Percentiles rank a stretch among this genome's conserved stretches.
These are phyloP conservation scores for Urophycis tenuis DNA, from an alignment of 2,797 vertebrate genomes.

Conservation along the genomic window DNA sequence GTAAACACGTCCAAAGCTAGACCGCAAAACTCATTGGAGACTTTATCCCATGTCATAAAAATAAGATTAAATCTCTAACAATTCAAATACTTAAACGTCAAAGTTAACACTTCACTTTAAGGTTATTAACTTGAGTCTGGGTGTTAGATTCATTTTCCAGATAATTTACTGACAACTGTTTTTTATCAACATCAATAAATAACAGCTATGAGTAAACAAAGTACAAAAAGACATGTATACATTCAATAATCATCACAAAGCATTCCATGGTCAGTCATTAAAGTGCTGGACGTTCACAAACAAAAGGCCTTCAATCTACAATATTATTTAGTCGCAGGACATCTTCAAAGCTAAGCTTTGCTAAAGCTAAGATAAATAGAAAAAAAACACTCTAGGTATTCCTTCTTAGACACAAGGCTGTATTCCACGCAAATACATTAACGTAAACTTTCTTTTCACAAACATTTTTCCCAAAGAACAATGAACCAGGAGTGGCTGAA, in stretches of 20 bases:
- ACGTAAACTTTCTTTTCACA: neutral
- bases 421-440: neutral
- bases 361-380: too few relatives aligned
- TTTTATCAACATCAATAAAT: neutral
- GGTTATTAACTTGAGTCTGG: neutral
- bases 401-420: neutral
- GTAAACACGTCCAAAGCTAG: neutral
- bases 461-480: neutral
- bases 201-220: neutral
- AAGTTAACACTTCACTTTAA: neutral
- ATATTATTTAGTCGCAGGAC: slow-evolving; percentile 8
- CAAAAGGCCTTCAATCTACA: slow-evolving; percentile 34
- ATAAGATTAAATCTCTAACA: neutral
- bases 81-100: neutral
- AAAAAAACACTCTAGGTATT: neutral
- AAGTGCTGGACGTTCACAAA: slow-evolving; percentile 20
- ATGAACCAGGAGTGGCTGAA: neutral
- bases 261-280: slow-evolving; percentile 10
- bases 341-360: neutral
- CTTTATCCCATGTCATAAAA: neutral
- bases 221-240: neutral
- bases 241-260: neutral
- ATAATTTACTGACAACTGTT: neutral
- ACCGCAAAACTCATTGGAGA: neutral
- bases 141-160: neutral